These are phyloP conservation scores for Gonioctena quinquepunctata DNA, from an alignment of 1,140 invertebrate genomes.

Conservation along the genomic window DNA sequence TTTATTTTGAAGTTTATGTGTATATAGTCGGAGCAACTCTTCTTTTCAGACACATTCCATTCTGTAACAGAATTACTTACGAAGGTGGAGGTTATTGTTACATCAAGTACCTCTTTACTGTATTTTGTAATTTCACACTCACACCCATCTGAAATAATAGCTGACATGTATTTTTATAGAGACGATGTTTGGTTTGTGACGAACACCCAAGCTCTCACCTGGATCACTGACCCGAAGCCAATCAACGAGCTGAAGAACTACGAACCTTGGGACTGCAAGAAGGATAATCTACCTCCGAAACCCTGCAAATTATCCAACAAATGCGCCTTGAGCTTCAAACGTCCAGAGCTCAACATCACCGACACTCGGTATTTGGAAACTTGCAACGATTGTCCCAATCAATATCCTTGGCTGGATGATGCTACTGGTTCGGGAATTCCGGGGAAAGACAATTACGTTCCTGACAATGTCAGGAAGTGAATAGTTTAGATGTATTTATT, in stretches of 20 bases:
- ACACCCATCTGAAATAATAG: too few species aligned
- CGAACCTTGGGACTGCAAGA: constrained; percentile 81
- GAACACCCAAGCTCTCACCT: constrained; percentile 84
- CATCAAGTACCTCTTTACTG: too few species aligned
- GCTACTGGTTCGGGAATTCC: constrained; percentile 79
- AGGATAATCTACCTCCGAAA: constrained; percentile 67
- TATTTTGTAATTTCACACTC: too few species aligned
- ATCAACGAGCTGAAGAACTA: constrained; percentile 71
- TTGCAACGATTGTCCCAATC: constrained; percentile 82
- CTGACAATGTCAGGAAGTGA: constrained; percentile 61
- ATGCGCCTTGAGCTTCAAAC: constrained; percentile 81
- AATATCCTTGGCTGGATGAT: constrained; percentile 86
- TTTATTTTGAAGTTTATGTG: too few species aligned
- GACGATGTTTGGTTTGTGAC: constrained; percentile 90
- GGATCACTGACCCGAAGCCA: constrained; percentile 86
- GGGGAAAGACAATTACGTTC: constrained; percentile 79
- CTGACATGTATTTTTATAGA: constrained; percentile 62
- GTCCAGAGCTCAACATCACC: constrained; percentile 73
- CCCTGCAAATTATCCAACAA: constrained; percentile 84
- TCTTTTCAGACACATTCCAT: too few species aligned
- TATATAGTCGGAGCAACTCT: too few species aligned
- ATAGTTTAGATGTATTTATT: not conserved
- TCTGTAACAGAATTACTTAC: too few species aligned
- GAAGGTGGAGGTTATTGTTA: too few species aligned
- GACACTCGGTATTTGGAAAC: constrained; percentile 86